These are phyloP conservation scores for Brachionus sp. DNA, from an alignment of 1,140 invertebrate genomes.

Conservation along the genomic window DNA sequence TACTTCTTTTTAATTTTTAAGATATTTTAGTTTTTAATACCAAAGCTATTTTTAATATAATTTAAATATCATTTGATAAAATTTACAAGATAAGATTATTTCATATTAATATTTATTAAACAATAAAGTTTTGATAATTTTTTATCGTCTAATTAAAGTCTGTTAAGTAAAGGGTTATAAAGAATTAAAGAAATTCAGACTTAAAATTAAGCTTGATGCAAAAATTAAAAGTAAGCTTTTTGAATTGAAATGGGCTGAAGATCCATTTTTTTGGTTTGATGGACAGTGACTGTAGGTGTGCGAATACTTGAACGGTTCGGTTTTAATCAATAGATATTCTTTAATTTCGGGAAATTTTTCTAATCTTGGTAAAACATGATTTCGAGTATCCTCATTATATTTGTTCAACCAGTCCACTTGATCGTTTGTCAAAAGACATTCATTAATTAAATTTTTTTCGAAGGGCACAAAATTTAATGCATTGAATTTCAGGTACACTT, in stretches of 20 bases:
- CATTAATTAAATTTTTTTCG: conserved; percentile 78
- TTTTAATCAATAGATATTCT: conserved; percentile 21
- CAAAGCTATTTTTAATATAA: too few relatives aligned
- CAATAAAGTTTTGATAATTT: too few relatives aligned
- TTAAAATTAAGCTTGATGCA: not conserved
- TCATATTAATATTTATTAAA: not conserved
- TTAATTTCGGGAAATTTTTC: conserved; percentile 20
- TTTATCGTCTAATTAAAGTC: too few relatives aligned
- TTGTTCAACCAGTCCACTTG: conserved; percentile 67
- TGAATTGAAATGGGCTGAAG: not conserved
- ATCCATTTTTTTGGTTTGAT: not conserved
- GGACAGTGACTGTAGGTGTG: not conserved
- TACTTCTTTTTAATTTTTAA: too few relatives aligned
- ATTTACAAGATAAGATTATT: not conserved
- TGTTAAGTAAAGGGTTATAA: too few relatives aligned
- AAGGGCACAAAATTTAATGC: conserved; percentile 89
- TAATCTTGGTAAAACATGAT: not conserved
- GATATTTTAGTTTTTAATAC: too few relatives aligned
- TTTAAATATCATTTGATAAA: not conserved
- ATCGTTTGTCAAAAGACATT: conserved; percentile 70
- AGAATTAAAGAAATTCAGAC: too few relatives aligned
- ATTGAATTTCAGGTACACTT: conserved; percentile 72
- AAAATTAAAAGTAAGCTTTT: not conserved
- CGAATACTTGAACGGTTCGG: conserved; percentile 30
- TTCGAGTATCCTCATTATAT: conserved; percentile 66